These are phyloP conservation scores for Octodon degus DNA, from an alignment of 2,113 vertebrate species.

Conservation along the genomic window DNA sequence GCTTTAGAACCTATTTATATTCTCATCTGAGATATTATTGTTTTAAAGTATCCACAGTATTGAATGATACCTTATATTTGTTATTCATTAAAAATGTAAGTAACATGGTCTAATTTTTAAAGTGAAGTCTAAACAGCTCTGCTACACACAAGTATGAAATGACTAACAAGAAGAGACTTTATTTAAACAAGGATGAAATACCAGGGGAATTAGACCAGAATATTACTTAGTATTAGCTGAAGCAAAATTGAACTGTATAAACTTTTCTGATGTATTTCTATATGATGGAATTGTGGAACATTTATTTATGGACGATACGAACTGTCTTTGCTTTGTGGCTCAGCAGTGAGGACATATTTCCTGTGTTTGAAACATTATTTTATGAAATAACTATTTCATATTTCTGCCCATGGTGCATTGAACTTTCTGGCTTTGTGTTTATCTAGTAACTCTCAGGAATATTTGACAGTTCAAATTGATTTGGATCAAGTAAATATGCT, in stretches of 20 bases:
- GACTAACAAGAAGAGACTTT: not conserved
- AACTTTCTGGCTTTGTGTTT: not conserved
- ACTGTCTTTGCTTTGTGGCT: slow-evolving; percentile 31
- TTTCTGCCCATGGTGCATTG: not conserved
- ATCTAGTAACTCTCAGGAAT: not conserved
- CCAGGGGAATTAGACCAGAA: not conserved
- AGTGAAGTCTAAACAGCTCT: slow-evolving; percentile 31
- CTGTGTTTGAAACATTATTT: not conserved
- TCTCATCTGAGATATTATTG: slow-evolving; percentile 36
- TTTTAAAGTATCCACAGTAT: slow-evolving; percentile 34
- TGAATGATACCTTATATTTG: slow-evolving; percentile 48
- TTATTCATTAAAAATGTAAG: slow-evolving; percentile 15
- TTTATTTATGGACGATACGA: not conserved
- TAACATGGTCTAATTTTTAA: slow-evolving; percentile 38
- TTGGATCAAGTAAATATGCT: not conserved
- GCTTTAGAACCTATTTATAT: slow-evolving; percentile 67
- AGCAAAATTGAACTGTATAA: slow-evolving; percentile 18
- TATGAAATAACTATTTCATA: slow-evolving; percentile 29
- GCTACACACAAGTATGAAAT: not conserved
- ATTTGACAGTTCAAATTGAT: not conserved
- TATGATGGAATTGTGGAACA: slow-evolving; percentile 40
- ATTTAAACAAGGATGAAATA: slow-evolving; percentile 2
- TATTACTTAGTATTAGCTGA: not conserved
- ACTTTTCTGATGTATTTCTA: not conserved
- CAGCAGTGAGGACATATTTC: not conserved